A percentile compares a stretch with the other conserved stretches of the same genome.
These are phyloP conservation scores for Eulemur coronatus DNA, from an alignment of 2,797 vertebrate species.

Conservation along the genomic window DNA sequence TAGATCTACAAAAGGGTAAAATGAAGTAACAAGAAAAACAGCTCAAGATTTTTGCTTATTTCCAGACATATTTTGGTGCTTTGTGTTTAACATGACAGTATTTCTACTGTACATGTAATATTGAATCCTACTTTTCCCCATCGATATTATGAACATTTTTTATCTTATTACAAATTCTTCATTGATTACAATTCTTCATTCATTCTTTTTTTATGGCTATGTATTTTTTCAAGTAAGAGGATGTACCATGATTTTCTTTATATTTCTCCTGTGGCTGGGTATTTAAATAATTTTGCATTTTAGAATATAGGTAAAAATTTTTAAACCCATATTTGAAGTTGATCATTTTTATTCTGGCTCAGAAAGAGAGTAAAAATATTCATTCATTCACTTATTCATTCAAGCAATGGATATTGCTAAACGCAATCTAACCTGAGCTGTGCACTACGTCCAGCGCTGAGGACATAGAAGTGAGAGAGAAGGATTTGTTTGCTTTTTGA, in stretches of 20 bases:
- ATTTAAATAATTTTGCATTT: conserved; percentile 48
- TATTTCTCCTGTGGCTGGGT: background rate
- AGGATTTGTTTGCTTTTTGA: background rate
- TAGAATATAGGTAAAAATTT: background rate
- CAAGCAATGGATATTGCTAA: background rate
- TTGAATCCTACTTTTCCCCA: background rate
- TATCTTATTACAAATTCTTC: conserved; percentile 4
- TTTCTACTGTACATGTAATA: background rate
- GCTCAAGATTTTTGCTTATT: background rate
- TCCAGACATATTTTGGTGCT: background rate
- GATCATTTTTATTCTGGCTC: background rate
- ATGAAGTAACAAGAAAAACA: background rate
- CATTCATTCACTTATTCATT: background rate
- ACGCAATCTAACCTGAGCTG: background rate
- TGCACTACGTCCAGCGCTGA: background rate
- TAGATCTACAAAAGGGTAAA: background rate
- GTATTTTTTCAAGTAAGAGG: background rate
- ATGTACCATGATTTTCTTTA: background rate
- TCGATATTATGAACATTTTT: background rate
- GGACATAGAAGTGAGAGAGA: background rate
- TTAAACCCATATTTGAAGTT: background rate
- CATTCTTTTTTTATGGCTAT: background rate
- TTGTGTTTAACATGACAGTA: background rate
- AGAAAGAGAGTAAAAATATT: background rate
- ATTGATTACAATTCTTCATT: background rate